phyloP scores from a whole-genome alignment of 2,113 vertebrate genomes.

The Cairina moschata region DNA sequence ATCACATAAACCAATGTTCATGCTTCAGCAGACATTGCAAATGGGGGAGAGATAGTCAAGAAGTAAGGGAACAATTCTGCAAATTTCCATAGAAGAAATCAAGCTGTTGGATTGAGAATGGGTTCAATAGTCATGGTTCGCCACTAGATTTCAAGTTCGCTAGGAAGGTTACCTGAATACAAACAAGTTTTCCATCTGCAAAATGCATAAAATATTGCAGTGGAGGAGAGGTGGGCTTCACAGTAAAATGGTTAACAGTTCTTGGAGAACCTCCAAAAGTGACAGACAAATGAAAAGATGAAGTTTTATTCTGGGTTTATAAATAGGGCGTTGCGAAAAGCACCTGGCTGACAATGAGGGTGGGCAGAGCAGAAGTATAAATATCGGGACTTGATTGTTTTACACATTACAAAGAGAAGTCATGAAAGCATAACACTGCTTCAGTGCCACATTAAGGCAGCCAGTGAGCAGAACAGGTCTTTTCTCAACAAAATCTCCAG shows the following conservation, averaged over 20 bases:
- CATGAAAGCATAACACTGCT: not conserved
- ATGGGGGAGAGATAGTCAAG: not conserved
- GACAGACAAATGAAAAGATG: not conserved
- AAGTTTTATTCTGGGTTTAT: not conserved
- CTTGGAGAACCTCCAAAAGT: not conserved
- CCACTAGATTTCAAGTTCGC: not conserved
- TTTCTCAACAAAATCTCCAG: not conserved
- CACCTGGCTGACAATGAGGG: not conserved
- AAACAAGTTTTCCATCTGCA: not conserved
- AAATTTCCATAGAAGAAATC: not conserved
- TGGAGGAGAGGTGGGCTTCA: not conserved
- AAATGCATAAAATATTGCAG: not conserved
- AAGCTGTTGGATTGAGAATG: not conserved
- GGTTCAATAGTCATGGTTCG: rapidly evolving
- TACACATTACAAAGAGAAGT: not conserved
- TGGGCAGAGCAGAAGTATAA: not conserved
- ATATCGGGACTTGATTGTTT: not conserved
- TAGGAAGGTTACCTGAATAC: not conserved
- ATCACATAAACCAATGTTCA: not conserved
- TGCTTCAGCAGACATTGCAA: not conserved
- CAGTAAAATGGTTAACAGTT: not conserved
- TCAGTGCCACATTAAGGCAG: not conserved
- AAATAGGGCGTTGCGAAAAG: not conserved
- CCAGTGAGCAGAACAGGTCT: not conserved
- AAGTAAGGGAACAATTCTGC: not conserved